Evolutionary conservation across 2,888 invertebrate genomes (phyloP).

Genomic region (Philhelius pedissequus): DNA sequence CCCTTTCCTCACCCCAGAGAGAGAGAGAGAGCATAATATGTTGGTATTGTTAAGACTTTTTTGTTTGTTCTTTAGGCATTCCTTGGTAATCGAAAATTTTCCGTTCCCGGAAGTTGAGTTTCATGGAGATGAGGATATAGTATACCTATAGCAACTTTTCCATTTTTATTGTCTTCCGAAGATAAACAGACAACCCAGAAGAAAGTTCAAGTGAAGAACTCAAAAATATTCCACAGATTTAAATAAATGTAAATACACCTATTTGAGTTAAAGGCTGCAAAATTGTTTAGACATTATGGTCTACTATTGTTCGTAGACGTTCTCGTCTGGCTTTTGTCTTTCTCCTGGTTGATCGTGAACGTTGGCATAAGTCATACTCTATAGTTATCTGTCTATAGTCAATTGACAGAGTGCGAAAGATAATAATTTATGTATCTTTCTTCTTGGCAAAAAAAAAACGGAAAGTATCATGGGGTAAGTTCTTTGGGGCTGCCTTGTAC

Average conservation of each 20-base stretch:
- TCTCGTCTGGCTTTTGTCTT: constrained; percentile 20
- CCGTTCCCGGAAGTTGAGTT: constrained; percentile 40
- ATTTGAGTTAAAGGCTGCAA: constrained; percentile 24
- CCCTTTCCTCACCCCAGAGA: neutral
- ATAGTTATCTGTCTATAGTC: constrained; percentile 24
- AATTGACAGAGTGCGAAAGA: constrained; percentile 51
- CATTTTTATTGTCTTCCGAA: constrained; percentile 51
- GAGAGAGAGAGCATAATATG: too few relatives aligned
- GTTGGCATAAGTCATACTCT: constrained; percentile 31
- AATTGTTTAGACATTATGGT: neutral
- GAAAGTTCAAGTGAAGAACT: constrained; percentile 28
- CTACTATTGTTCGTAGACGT: neutral
- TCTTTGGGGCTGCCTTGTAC: too few relatives aligned
- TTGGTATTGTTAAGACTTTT: neutral
- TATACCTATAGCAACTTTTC: constrained; percentile 22
- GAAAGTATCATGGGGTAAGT: neutral
- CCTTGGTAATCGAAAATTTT: constrained; percentile 29
- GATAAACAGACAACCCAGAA: neutral
- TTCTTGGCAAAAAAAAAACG: neutral
- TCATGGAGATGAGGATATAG: neutral
- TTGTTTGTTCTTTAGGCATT: constrained; percentile 19
- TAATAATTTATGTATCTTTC: constrained; percentile 30
- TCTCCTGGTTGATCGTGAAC: neutral
- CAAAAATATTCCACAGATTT: constrained; percentile 23
- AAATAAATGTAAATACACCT: constrained; percentile 29